Evolutionary conservation across 2,113 vertebrate species (phyloP).

Genomic region (Tachysurus fulvidraco): DNA sequence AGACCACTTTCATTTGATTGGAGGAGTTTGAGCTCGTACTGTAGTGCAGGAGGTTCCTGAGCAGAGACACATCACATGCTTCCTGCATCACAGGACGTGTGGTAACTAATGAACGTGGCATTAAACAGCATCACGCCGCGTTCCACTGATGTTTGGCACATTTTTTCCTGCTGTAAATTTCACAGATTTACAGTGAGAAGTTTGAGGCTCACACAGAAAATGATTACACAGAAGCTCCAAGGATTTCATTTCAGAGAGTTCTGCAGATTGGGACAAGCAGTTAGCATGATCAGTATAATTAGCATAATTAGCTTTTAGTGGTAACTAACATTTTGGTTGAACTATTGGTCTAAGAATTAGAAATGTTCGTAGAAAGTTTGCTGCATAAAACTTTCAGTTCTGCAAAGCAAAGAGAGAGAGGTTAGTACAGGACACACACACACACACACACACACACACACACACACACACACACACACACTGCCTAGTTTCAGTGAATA

Average conservation of each 20-base stretch:
- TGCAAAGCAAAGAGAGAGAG: neutral
- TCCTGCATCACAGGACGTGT: slow-evolving; percentile 32
- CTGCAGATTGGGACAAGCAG: neutral
- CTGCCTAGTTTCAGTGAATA: neutral
- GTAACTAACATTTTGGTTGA: neutral
- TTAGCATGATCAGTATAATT: neutral
- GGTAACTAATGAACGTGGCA: slow-evolving; percentile 18
- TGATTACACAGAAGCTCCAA: neutral
- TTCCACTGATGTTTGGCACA: neutral
- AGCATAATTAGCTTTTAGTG: neutral
- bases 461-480: neutral
- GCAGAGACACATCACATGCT: slow-evolving; percentile 27
- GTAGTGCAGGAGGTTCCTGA: neutral
- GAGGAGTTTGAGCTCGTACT: neutral
- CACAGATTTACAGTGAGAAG: neutral
- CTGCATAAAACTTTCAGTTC: neutral
- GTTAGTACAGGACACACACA: neutral
- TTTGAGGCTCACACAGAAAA: neutral
- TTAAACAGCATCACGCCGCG: neutral
- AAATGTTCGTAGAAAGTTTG: neutral
- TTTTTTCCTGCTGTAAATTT: neutral
- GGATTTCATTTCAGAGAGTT: neutral
- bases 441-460: neutral
- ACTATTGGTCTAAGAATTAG: neutral
- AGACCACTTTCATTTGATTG: neutral